Evolutionary conservation across 2,113 vertebrate genomes (phyloP).

Genomic region (Phoxinus phoxinus): DNA sequence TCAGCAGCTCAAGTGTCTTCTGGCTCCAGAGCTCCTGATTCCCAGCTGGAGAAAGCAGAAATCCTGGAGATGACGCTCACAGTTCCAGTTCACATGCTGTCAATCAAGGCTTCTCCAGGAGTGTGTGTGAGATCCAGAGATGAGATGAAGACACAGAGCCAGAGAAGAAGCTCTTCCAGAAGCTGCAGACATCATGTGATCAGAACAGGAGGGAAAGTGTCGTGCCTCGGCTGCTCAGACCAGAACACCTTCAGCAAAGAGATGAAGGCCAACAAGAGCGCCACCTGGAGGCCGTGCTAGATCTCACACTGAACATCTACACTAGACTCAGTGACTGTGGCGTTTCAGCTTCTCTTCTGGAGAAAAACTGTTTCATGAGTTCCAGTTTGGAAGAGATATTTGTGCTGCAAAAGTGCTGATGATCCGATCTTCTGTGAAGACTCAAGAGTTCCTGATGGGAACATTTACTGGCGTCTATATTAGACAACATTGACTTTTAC

Average conservation of each 20-base stretch:
- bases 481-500: background rate
- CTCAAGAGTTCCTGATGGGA: slow-evolving; percentile 3
- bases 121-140: background rate
- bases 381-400: slow-evolving; percentile 1
- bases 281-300: slow-evolving; percentile 76
- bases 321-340: background rate
- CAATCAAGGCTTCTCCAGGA: background rate
- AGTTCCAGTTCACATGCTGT: background rate
- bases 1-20: too few species aligned
- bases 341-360: background rate
- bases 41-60: too few species aligned
- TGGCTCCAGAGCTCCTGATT: too few species aligned
- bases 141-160: slow-evolving; percentile 33
- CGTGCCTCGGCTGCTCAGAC: slow-evolving; percentile 27
- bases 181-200: slow-evolving; percentile 54
- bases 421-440: slow-evolving; percentile 6
- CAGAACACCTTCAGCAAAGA: slow-evolving; percentile 61
- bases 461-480: background rate
- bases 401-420: background rate
- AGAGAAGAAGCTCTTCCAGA: slow-evolving; percentile 54
- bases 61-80: too few species aligned
- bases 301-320: slow-evolving; percentile 11
- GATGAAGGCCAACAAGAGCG: slow-evolving; percentile 49
- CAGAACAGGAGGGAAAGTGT: slow-evolving; percentile 52
- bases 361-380: background rate